phyloP scores from a whole-genome alignment of 2,888 invertebrate species.

The Hyposoter dolosus region DNA sequence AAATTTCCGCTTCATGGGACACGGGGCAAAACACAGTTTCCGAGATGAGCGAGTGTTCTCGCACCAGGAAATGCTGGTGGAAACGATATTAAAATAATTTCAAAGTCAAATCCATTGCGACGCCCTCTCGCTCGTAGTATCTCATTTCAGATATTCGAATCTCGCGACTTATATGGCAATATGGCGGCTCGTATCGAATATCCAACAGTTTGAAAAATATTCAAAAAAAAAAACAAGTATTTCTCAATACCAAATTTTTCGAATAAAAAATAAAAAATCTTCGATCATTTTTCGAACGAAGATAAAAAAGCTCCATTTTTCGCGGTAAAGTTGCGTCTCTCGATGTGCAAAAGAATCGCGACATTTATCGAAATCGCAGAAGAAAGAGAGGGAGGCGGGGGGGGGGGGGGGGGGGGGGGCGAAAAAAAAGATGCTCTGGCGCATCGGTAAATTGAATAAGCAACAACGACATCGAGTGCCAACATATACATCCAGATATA shows the following conservation, averaged over 20 bases:
- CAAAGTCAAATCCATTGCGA: background rate
- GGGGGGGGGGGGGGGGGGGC: too few relatives aligned
- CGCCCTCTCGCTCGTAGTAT: conserved; percentile 8
- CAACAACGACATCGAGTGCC: background rate
- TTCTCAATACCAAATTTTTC: background rate
- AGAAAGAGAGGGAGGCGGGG: background rate
- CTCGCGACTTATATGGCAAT: background rate
- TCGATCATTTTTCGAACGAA: too few relatives aligned
- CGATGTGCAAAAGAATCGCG: background rate
- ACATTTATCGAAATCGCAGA: conserved; percentile 22
- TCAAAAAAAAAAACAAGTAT: background rate
- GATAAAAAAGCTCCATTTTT: background rate
- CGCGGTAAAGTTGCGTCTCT: background rate
- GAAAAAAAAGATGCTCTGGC: background rate
- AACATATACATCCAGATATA: conserved; percentile 18
- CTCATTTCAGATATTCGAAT: background rate
- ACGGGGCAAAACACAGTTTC: background rate
- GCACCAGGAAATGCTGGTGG: background rate
- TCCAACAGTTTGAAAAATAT: background rate
- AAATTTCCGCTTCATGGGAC: background rate
- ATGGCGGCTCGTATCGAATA: background rate
- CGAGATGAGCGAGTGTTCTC: background rate
- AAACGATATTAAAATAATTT: conserved; percentile 1
- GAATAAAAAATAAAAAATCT: background rate
- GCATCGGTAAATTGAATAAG: conserved; percentile 24